A percentile compares a stretch with the other conserved stretches of the same genome.
These are phyloP conservation scores for Achroia grisella DNA, from an alignment of 1,140 invertebrate genomes.

Conservation along the genomic window DNA sequence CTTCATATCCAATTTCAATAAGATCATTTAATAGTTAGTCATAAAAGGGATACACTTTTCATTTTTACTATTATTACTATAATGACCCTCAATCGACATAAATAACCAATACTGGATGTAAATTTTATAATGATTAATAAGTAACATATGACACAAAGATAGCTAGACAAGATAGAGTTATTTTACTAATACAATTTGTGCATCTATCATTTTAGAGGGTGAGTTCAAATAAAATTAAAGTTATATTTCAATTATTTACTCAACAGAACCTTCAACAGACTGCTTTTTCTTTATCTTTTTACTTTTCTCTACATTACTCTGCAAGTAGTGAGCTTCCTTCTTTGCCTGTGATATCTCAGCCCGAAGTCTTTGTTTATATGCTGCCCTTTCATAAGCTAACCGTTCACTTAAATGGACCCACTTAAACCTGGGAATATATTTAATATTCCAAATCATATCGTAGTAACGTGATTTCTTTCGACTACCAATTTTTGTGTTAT, in stretches of 20 bases:
- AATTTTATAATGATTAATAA: too few species aligned
- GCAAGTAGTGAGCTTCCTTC: slow-evolving; percentile 90
- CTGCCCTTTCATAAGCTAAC: slow-evolving; percentile 92
- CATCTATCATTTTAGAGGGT: too few species aligned
- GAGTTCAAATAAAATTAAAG: too few species aligned
- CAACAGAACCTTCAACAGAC: slow-evolving; percentile 5
- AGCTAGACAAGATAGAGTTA: too few species aligned
- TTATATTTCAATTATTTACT: slow-evolving; percentile 2
- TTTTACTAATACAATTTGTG: too few species aligned
- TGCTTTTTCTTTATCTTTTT: slow-evolving; percentile 77
- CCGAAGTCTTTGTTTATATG: slow-evolving; percentile 88
- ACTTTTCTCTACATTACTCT: slow-evolving; percentile 87
- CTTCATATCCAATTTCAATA: too few species aligned
- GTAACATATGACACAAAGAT: too few species aligned
- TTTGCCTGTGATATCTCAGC: slow-evolving; percentile 94
- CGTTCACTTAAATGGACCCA: slow-evolving; percentile 96
- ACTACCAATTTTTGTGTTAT: slow-evolving; percentile 91
- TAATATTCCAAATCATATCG: slow-evolving; percentile 95
- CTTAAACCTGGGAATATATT: slow-evolving; percentile 96
- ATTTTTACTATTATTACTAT: too few species aligned
- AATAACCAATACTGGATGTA: too few species aligned
- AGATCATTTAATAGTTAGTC: too few species aligned
- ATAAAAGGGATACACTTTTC: too few species aligned
- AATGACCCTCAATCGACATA: too few species aligned
- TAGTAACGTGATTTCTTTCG: slow-evolving; percentile 91